Evolutionary conservation across 2,797 vertebrate species (phyloP).

Genomic region (Botia almorhae): DNA sequence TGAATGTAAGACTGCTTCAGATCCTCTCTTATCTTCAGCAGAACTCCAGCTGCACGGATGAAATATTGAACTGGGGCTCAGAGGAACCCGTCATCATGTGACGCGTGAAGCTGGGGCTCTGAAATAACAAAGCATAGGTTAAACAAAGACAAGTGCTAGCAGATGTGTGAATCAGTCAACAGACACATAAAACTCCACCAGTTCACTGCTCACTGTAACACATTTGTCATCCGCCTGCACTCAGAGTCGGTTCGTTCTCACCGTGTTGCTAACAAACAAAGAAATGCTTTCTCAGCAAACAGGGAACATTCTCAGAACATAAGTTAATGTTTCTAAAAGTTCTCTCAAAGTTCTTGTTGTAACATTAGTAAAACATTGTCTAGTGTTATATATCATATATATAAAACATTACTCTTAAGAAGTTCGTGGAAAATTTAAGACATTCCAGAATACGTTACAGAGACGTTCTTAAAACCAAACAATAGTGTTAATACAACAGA

Average conservation of each 20-base stretch:
- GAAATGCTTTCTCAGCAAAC: neutral
- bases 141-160: constrained; percentile 49
- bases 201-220: constrained; percentile 34
- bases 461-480: no score
- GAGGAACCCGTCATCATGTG: constrained; percentile 13
- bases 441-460: no score
- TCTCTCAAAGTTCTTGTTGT: no score
- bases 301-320: no score
- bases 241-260: constrained; percentile 22
- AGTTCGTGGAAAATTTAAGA: no score
- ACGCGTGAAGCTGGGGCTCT: neutral
- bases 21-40: constrained; percentile 31
- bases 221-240: constrained; percentile 42
- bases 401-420: no score
- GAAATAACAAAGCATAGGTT: constrained; percentile 46
- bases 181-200: constrained; percentile 23
- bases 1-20: constrained; percentile 24
- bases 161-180: constrained; percentile 47
- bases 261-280: constrained; percentile 16
- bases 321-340: no score
- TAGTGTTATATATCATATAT: no score
- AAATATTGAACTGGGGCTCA: constrained; percentile 16
- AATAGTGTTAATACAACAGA: no score
- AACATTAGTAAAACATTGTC: no score
- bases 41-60: constrained; percentile 19